Evolutionary conservation across 2,797 vertebrate species (phyloP).

Genomic region (Menidia menidia): DNA sequence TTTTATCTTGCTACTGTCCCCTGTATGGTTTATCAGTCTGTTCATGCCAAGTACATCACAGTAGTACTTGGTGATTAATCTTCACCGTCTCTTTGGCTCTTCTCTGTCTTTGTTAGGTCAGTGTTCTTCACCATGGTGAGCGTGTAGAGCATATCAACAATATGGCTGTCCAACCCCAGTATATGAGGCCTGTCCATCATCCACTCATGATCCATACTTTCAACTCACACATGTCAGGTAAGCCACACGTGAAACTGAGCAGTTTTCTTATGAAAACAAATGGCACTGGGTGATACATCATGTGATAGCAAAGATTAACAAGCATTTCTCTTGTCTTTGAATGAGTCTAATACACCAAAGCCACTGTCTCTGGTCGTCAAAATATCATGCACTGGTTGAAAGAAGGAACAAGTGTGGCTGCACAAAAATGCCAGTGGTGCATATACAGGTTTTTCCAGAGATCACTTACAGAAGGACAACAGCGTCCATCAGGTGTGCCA

Average conservation of each 20-base stretch:
- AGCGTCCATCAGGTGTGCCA: background rate
- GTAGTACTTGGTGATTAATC: background rate
- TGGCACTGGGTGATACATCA: background rate
- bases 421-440: no score
- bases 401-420: background rate
- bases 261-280: background rate
- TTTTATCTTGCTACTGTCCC: background rate
- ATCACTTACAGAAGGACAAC: constrained; percentile 1
- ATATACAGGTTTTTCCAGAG: no score
- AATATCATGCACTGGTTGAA: background rate
- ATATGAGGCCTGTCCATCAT: constrained; percentile 90
- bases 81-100: background rate
- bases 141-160: constrained; percentile 90
- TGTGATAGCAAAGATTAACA: background rate
- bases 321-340: background rate
- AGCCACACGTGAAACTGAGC: background rate
- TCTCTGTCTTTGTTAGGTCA: constrained; percentile 80
- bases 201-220: constrained; percentile 85
- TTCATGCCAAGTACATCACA: background rate
- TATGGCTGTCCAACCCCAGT: constrained; percentile 88
- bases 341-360: background rate
- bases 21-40: background rate
- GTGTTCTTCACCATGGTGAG: constrained; percentile 88
- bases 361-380: no score
- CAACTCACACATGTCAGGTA: constrained; percentile 88